These are phyloP conservation scores for Peromyscus leucopus DNA, from an alignment of 2,113 vertebrate genomes.

Conservation along the genomic window DNA sequence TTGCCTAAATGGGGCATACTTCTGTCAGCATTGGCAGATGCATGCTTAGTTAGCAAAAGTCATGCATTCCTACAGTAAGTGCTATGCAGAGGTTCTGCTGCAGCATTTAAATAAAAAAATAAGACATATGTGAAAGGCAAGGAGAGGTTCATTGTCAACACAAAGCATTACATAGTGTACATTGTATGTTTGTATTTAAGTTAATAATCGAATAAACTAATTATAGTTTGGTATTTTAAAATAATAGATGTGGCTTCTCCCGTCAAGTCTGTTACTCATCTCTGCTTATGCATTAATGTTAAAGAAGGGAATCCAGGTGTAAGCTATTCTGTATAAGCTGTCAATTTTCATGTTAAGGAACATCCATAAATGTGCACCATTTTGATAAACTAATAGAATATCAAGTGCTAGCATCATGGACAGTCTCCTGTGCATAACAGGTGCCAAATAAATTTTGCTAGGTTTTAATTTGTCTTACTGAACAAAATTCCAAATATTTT, in stretches of 20 bases:
- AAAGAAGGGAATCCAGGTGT: not conserved
- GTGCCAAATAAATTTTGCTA: not conserved
- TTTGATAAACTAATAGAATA: not conserved
- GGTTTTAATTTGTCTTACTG: slow-evolving; percentile 24
- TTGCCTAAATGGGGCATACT: not conserved
- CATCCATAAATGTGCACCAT: not conserved
- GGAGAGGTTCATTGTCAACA: not conserved
- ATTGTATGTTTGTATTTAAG: not conserved
- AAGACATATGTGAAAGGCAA: not conserved
- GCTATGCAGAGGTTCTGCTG: not conserved
- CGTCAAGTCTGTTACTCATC: not conserved
- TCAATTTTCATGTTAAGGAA: not conserved
- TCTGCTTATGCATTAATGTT: not conserved
- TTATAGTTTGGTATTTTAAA: not conserved
- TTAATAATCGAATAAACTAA: not conserved
- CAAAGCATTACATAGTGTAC: not conserved
- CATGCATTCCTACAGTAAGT: not conserved
- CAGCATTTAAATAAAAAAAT: too few species aligned
- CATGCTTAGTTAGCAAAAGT: not conserved
- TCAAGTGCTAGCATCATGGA: too few species aligned
- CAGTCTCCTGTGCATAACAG: not conserved
- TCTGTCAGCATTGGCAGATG: not conserved
- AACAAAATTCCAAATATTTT: not conserved
- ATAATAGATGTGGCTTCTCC: not conserved
- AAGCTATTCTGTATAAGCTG: too few species aligned